These are phyloP conservation scores for Melieria picta DNA, from an alignment of 2,888 invertebrate species.

Conservation along the genomic window DNA sequence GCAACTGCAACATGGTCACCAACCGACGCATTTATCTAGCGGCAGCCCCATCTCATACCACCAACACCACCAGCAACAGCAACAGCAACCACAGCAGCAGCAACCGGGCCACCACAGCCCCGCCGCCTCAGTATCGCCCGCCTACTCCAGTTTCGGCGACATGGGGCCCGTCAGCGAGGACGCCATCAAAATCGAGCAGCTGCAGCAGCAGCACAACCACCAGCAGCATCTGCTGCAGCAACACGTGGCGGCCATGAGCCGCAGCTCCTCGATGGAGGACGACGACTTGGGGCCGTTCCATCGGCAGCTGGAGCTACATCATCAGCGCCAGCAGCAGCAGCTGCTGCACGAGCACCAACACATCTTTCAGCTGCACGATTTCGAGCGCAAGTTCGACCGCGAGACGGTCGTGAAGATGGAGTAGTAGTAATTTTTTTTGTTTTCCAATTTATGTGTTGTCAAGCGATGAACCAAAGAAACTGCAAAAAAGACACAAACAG, in stretches of 20 bases:
- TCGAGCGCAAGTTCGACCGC: slow-evolving; percentile 59
- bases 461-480: neutral
- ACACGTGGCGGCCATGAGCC: slow-evolving; percentile 53
- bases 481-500: neutral
- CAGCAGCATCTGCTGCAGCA: slow-evolving; percentile 53
- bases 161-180: slow-evolving; percentile 41
- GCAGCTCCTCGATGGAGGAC: slow-evolving; percentile 63
- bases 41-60: slow-evolving; percentile 34
- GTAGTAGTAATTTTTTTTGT: slow-evolving; percentile 37
- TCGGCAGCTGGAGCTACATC: slow-evolving; percentile 45
- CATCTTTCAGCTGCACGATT: slow-evolving; percentile 57
- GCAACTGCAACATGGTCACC: slow-evolving; percentile 42
- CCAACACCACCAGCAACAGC: slow-evolving; percentile 34
- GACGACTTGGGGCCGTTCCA: slow-evolving; percentile 50
- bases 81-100: slow-evolving; percentile 43
- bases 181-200: slow-evolving; percentile 52
- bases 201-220: slow-evolving; percentile 49
- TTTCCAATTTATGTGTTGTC: neutral
- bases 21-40: slow-evolving; percentile 41
- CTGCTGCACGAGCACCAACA: slow-evolving; percentile 54
- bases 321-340: slow-evolving; percentile 44
- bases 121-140: slow-evolving; percentile 41
- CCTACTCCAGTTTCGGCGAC: slow-evolving; percentile 41
- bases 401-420: slow-evolving; percentile 65
- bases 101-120: slow-evolving; percentile 30